Base-by-base conservation (phyloP, 2,797 vertebrate species). In the Glyptemys insculpta region DNA sequence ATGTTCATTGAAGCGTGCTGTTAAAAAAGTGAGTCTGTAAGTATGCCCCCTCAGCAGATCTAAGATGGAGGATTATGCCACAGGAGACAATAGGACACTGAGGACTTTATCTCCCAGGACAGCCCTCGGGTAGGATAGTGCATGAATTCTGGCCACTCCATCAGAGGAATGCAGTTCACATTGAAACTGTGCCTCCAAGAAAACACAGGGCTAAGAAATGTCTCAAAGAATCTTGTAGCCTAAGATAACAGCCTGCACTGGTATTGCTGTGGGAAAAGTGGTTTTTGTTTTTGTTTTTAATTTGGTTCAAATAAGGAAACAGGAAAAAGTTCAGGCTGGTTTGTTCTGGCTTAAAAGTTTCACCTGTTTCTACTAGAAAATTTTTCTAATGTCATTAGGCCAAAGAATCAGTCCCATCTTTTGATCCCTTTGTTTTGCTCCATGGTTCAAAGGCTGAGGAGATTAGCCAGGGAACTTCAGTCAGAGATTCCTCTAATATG, bases 11-110 rank as follows among this genome's bases (percentile, higher is more conserved):
- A 93, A 68, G 0, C 1, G 50, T 57, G 78, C 14, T 57, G 11
- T 23, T 3, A 18, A 25, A 6, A 0, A 1, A 14, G 0, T 4
- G 1, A 14, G 1, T 3, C 41, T 41, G 44, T 78, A 41, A 72
- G 68, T 12, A 37, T 41, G 7, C 44, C 41, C 74, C 19, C 12
- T 25, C 72, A 44, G 23, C 23, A 12, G 41, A 23, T 27, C 11
- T 76, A 25, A 44, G 23, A 27, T 76, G 72, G 72, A 44, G 10
- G 10, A 76, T 76, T 44, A 47, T 76, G 23, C 23, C 12, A 27
- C 72, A 76, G 37, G 37, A 76, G 41, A 41, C 41, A 76, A 11
- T 41, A 7, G 3, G 29, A 10, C 5, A 68, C 12, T 31, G 21
- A 72, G 1, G 3, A 4, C 21, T 90, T 3, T 2, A 2, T 2